Evolutionary conservation across 2,888 invertebrate genomes (phyloP), one percentile per base, ranked within the genome.

Genomic region (Limnephilus auricula): DNA sequence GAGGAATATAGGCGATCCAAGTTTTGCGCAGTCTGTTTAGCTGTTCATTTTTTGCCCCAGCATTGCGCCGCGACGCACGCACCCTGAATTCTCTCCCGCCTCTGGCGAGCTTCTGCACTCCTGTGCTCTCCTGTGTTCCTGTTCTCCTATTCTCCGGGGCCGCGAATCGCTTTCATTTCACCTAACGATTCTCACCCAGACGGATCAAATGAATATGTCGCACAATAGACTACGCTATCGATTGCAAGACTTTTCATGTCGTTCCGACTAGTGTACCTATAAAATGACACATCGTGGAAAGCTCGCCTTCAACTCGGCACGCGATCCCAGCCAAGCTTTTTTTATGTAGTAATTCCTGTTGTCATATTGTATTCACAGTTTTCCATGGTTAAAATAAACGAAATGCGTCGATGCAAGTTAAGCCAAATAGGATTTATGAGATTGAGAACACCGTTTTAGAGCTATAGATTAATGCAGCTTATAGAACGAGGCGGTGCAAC

Each of bases 61-160:
- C 85, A 40, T 40, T 34, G 89, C 89, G 89, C 89, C 89, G 89
- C 89, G 89, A 89, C 89, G 89, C 89, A 50, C 83, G 83, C 50
- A 83, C 82, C 50, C 87, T 65, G 85, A 45, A n/a, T 32, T 15
- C 85, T 5, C 87, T 30, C 50, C 25, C 50, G 50, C 50, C 50
- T 65, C 45, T 45, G 13, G 2, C 25, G 50, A 65, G 50, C 18
- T 65, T 65, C 50, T 65, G 50, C 18, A 15, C 50, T 65, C 50
- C 25, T 65, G 50, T 18, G 18, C 50, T 65, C n/a, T n/a, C n/a
- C n/a, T n/a, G n/a, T n/a, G n/a, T n/a, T n/a, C n/a, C 50, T 65
- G 50, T 6, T 4, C 50, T 65, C 50, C 25, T 65, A 25, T 18
- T 4, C 50, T 65, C 50, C 50, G 25, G 50, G 50, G 25, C 50